Evolutionary conservation across 2,113 vertebrate species (phyloP), one percentile per base, ranked within the genome.

Genomic region (Oxyura jamaicensis): DNA sequence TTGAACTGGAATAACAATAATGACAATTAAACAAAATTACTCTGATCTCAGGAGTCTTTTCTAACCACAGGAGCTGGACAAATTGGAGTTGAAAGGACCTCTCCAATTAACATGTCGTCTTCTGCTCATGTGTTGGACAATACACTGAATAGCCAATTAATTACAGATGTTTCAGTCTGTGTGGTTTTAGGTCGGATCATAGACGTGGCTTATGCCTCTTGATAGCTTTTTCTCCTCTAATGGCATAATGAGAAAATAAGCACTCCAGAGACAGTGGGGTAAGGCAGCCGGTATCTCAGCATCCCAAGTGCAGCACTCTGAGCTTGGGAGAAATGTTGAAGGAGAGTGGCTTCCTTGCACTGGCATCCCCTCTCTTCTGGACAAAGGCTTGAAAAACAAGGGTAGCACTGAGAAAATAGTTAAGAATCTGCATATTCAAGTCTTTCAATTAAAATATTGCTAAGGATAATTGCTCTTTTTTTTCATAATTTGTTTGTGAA

Each of bases 51-150:
- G 76, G 78, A 55, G 13, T 91, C 69, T 69, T 56, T 86, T 83
- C 52, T 53, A 86, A 62, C 36, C 19, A 13, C 1, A 4, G 71
- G 78, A 94, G 16, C 77, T 56, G 77, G 78, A 79, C 77, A 92
- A 94, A 94, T 77, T 62, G 25, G 44, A 90, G n/a, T 73, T 91
- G 91, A 94, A 95, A 91, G 71, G 81, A 53, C 63, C 58, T 82
- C 50, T 77, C 58, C 84, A 93, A 91, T 95, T 95, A 95, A 71
- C 9, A 9, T 35, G 11, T 53, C 3, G 0, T 80, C 20, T 88
- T 95, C 65, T 88, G 77, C 73, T 92, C 19, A 7, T 69, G 21
- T 90, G 55, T 87, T 1, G 23, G 59, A 81, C 71, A 56, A 39
- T 67, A n/a, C 31, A 25, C 28, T 26, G 66, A 69, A 50, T 35